A percentile compares a stretch with the other conserved stretches of the same genome.
These are phyloP conservation scores for Ondatra zibethicus DNA, from an alignment of 2,113 vertebrate species.

Conservation along the genomic window DNA sequence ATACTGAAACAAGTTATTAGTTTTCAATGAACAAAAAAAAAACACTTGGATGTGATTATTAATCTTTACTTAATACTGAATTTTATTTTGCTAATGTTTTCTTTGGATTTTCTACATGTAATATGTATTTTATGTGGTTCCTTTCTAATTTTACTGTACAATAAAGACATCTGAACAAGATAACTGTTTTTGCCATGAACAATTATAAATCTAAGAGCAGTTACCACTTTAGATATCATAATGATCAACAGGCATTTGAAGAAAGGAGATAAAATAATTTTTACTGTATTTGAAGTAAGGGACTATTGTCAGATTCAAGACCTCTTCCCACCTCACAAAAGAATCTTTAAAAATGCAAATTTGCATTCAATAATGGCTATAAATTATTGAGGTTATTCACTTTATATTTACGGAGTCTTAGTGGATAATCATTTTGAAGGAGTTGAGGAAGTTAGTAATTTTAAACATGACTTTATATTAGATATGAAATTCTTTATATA, in stretches of 20 bases:
- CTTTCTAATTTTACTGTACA: neutral
- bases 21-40: neutral
- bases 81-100: neutral
- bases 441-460: neutral
- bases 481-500: neutral
- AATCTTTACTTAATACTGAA: neutral
- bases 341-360: neutral
- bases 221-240: neutral
- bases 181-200: neutral
- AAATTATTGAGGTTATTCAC: neutral
- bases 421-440: neutral
- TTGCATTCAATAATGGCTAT: neutral
- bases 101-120: neutral
- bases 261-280: neutral
- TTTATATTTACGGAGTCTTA: neutral
- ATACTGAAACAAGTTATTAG: neutral
- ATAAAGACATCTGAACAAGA: neutral
- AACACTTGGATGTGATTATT: neutral
- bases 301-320: neutral
- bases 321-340: neutral
- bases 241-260: neutral
- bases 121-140: no score
- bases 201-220: neutral
- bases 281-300: neutral
- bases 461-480: neutral